Conservation (phyloP, 2,888 invertebrate species). For the Brachyptera risi region DNA sequence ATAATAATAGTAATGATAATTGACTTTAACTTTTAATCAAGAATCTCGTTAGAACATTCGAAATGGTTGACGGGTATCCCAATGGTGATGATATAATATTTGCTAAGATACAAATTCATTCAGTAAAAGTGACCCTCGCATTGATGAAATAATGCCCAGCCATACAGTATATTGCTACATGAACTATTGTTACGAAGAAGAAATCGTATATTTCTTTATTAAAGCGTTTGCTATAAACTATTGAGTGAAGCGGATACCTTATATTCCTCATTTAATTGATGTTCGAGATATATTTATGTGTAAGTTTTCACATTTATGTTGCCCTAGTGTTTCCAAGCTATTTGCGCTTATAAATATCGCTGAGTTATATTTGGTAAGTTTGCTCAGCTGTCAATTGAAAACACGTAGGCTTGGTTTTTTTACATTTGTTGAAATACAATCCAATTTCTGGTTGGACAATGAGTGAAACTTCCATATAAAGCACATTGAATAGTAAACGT, state of each 20-base stretch:
- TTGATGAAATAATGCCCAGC: too few species aligned
- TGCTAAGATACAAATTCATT: too few species aligned
- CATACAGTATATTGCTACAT: too few species aligned
- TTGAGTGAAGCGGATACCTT: slow-evolving; percentile 2
- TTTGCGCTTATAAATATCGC: slow-evolving; percentile 11
- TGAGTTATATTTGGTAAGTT: neutral
- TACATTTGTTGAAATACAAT: slow-evolving; percentile 17
- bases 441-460: slow-evolving; percentile 18
- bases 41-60: too few species aligned
- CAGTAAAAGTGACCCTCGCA: too few species aligned
- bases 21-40: too few species aligned
- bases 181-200: too few species aligned
- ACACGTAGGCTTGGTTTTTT: slow-evolving; percentile 11
- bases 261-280: slow-evolving; percentile 14
- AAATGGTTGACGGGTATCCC: too few species aligned
- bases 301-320: neutral
- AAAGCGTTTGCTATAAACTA: too few species aligned
- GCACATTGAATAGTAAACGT: neutral
- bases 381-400: slow-evolving; percentile 12
- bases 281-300: neutral
- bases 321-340: slow-evolving; percentile 3
- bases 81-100: too few species aligned
- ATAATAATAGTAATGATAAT: too few species aligned
- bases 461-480: slow-evolving; percentile 13
- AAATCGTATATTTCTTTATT: too few species aligned